Evolutionary conservation across 2,797 vertebrate species (phyloP).

Genomic region (Xiphorhynchus erythropygius): DNA sequence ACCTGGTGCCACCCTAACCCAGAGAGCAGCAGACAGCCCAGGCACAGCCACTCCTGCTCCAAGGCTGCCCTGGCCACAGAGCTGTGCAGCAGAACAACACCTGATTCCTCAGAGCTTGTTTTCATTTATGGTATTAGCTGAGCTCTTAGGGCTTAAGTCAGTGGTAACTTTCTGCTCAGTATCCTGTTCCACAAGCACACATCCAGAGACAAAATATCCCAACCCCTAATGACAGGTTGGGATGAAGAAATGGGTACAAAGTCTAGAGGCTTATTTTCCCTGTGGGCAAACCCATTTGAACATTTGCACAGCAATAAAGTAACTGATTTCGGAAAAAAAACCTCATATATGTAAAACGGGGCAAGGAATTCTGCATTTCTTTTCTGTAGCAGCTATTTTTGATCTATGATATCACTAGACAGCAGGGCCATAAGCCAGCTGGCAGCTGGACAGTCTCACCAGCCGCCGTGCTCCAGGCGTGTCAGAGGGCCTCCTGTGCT

Average conservation of each 20-base stretch:
- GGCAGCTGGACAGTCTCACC: not conserved
- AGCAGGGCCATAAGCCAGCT: conserved; percentile 26
- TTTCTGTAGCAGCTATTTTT: conserved; percentile 42
- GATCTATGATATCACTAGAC: conserved; percentile 43
- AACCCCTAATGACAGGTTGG: not conserved
- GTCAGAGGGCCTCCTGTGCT: conserved; percentile 13
- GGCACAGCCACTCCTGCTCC: not conserved
- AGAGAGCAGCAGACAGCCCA: not conserved
- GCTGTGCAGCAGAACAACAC: not conserved
- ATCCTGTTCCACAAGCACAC: fast-evolving
- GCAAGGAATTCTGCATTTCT: not conserved
- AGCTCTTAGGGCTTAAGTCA: not conserved
- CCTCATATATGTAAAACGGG: not conserved
- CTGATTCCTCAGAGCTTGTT: not conserved
- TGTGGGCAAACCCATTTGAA: not conserved
- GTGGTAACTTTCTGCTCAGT: not conserved
- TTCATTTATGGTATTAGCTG: not conserved
- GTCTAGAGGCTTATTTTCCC: not conserved
- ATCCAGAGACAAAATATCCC: not conserved
- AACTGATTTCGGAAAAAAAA: not conserved
- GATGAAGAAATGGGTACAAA: not conserved
- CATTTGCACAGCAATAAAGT: not conserved
- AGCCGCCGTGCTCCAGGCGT: not conserved
- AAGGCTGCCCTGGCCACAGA: not conserved
- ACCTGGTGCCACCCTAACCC: not conserved